Evolutionary conservation across 1,140 invertebrate genomes (phyloP), one percentile per base, ranked within the genome.

Genomic region (Rhagoletis zephyria): DNA sequence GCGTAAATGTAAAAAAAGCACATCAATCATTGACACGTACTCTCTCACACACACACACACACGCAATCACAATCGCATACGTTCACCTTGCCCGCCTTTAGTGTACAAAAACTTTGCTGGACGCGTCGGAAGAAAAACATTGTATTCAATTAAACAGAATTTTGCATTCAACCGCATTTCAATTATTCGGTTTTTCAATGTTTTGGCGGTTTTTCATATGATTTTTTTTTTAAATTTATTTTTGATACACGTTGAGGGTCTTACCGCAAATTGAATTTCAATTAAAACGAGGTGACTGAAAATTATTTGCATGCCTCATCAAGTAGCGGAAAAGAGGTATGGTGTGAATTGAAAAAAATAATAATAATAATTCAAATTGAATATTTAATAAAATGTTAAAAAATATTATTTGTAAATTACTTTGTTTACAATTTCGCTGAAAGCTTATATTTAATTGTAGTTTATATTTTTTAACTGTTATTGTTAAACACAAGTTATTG

Each of bases 91-190:
- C 63, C 9, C 16, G 30, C 30, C 30, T 30, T 30, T 30, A 63
- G 61, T 63, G 61, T 63, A 63, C 61, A 63, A 63, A 63, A 63
- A 63, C 61, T 63, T 14, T 63, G 12, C n/a, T 14, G 9, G 61
- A 1, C 12, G 61, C 12, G 16, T 14, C 61, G 4, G 61, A 74
- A 51, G 3, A 16, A 51, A 45, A 16, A 48, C 0, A 19, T 12
- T 42, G 48, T 2, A 81, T 81, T 81, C 74, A 81, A 81, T 81
- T 81, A 81, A 81, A 59, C 19, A 56, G n/a, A 81, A 81, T n/a
- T 59, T 81, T 81, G 74, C n/a, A 30, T 56, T 81, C 48, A 81
- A 81, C 74, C 74, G n/a, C 74, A 81, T 59, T 81, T 81, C 74
- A 81, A 81, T 81, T 81, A 81, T 59, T 30, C 48, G 74, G n/a